Base-by-base conservation (phyloP, 2,888 invertebrate species). In the Amitus sp. region DNA sequence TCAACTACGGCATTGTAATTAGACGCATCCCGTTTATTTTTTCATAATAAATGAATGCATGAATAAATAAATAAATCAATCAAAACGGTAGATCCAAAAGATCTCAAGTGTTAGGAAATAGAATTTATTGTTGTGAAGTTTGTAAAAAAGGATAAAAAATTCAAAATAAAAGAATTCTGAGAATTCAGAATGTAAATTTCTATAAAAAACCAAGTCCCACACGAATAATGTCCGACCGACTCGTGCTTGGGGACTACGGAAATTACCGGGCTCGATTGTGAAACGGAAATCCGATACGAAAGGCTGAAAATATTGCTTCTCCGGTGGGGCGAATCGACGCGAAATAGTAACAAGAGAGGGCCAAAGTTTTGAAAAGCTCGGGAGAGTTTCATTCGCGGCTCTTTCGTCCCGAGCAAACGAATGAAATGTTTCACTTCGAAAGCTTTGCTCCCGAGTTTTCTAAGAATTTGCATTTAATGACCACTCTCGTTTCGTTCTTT, bases 241-340 rank as follows among this genome's bases (percentile, higher is more conserved):
- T 56, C 46, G 53, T 61, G 50, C 47, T 51, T 47, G 30, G 27
- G 27, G 56, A 45, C 54, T 53, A 62, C 53, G 62, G 62, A 54
- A 62, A 62, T 62, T 47, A 46, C 57, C 53, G 43, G 50, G 47
- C 62, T 57, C 53, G 62, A 62, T 57, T 62, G 58, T 58, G 58
- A 62, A 62, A 62, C 58, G 58, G 58, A 62, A 62, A 58, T 58
- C 62, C 58, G 54, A 54, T 62, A 58, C 58, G 51, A 58, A 62
- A 51, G 51, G 51, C 50, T 58, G 58, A 53, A 54, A 62, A 62
- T 58, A 62, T 62, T 62, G 54, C 62, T 54, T 58, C 62, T 53
- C 53, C 57, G 46, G 12, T 40, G 40, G 45, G 53, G 50, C 42
- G 49, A 40, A 54, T 58, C 57, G 54, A 58, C 54, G 33, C 33